Evolutionary conservation across 2,113 vertebrate genomes (phyloP).

Genomic region (Oxyura jamaicensis): DNA sequence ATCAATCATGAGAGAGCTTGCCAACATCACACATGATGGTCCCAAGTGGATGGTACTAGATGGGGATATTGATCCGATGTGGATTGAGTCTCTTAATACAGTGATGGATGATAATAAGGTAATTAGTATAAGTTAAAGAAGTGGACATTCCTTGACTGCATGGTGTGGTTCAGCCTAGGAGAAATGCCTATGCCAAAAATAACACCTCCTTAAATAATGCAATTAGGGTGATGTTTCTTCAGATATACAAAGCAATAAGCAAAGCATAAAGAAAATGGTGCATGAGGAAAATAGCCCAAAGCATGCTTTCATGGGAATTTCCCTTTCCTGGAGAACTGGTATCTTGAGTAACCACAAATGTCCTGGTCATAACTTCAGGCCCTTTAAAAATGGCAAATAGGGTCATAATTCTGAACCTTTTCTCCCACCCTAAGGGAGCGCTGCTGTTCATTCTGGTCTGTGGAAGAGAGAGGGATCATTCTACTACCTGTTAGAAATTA

Average conservation of each 20-base stretch:
- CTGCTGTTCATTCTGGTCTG: not conserved
- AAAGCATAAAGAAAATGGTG: not conserved
- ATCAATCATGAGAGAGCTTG: constrained; percentile 91
- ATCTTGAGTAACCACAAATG: not conserved
- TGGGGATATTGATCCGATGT: constrained; percentile 98
- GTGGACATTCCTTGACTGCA: not conserved
- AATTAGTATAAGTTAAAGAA: not conserved
- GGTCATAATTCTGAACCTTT: not conserved
- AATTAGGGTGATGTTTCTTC: not conserved
- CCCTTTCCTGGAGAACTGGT: not conserved
- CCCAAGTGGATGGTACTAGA: constrained; percentile 98
- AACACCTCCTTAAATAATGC: not conserved
- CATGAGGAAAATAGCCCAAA: not conserved
- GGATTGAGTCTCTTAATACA: constrained; percentile 99
- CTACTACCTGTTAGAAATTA: not conserved
- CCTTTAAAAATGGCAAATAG: not conserved
- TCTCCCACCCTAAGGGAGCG: not conserved
- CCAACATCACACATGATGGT: constrained; percentile 87
- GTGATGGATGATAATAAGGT: constrained; percentile 99
- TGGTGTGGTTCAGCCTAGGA: not conserved
- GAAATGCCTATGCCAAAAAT: not conserved
- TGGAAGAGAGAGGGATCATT: not conserved
- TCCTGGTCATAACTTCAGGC: not conserved
- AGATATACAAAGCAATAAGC: not conserved
- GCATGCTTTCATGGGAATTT: not conserved